Conservation (phyloP, 2,797 vertebrate genomes). For the Lateolabrax maculatus region DNA sequence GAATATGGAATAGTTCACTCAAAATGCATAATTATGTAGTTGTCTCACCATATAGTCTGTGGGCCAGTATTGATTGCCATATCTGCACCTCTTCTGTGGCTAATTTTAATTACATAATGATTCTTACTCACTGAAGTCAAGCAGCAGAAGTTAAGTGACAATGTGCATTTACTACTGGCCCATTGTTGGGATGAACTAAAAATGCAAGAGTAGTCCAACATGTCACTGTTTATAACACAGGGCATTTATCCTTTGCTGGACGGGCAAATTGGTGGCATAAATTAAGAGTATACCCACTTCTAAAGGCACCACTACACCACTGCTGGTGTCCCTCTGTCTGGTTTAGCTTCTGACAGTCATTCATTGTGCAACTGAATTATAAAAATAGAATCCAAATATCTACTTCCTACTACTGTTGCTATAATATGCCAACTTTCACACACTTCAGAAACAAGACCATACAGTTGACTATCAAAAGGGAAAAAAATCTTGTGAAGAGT, state of each 20-base stretch:
- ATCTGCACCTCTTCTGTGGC: too few species aligned
- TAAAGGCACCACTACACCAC: too few species aligned
- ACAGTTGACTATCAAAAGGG: conserved; percentile 21
- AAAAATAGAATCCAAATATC: neutral
- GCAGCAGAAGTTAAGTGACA: conserved; percentile 1
- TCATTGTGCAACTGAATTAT: neutral
- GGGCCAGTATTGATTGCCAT: too few species aligned
- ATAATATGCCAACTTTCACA: neutral
- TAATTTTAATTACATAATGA: neutral
- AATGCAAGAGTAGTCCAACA: neutral
- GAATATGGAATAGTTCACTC: too few species aligned
- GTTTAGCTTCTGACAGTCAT: neutral
- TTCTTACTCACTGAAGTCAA: neutral
- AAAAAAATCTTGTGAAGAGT: neutral
- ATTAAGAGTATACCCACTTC: neutral
- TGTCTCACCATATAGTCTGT: too few species aligned
- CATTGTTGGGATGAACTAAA: neutral
- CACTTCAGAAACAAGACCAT: neutral
- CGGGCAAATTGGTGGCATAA: neutral
- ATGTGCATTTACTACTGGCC: neutral
- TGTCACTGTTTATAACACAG: neutral
- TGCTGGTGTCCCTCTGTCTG: too few species aligned
- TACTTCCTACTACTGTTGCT: neutral
- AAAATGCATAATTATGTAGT: too few species aligned
- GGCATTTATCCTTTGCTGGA: neutral